phyloP scores from a whole-genome alignment of 2,113 vertebrate species.

The Mixornis gularis region DNA sequence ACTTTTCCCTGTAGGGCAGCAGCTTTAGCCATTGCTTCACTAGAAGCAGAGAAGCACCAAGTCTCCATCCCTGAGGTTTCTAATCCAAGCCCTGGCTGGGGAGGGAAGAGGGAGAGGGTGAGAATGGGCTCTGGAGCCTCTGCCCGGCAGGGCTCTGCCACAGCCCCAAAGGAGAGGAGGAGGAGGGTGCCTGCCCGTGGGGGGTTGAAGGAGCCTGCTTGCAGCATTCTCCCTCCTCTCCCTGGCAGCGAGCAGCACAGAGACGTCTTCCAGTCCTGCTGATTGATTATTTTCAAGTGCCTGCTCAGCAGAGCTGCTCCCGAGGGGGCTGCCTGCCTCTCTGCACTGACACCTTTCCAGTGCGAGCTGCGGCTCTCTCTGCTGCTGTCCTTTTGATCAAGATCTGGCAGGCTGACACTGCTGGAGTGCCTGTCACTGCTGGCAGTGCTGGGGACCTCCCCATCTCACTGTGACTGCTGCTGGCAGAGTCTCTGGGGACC shows the following conservation, averaged over 20 bases:
- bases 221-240: not conserved
- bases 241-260: not conserved
- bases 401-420: not conserved
- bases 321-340: slow-evolving; percentile 9
- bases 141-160: not conserved
- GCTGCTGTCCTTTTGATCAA: slow-evolving; percentile 50
- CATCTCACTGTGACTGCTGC: not conserved
- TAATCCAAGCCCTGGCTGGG: not conserved
- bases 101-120: not conserved
- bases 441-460: not conserved
- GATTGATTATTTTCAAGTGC: slow-evolving; percentile 56
- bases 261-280: not conserved
- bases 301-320: slow-evolving; percentile 9
- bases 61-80: not conserved
- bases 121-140: not conserved
- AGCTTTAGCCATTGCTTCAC: not conserved
- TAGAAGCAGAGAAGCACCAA: not conserved
- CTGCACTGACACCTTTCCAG: slow-evolving; percentile 12
- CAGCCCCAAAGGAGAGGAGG: not conserved
- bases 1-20: not conserved
- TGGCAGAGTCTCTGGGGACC: not conserved
- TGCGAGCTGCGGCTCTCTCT: not conserved
- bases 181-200: not conserved
- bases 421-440: slow-evolving; percentile 25
- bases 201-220: not conserved